These are phyloP conservation scores for Embidobia sp. DNA, from an alignment of 2,888 invertebrate genomes.

Conservation along the genomic window DNA sequence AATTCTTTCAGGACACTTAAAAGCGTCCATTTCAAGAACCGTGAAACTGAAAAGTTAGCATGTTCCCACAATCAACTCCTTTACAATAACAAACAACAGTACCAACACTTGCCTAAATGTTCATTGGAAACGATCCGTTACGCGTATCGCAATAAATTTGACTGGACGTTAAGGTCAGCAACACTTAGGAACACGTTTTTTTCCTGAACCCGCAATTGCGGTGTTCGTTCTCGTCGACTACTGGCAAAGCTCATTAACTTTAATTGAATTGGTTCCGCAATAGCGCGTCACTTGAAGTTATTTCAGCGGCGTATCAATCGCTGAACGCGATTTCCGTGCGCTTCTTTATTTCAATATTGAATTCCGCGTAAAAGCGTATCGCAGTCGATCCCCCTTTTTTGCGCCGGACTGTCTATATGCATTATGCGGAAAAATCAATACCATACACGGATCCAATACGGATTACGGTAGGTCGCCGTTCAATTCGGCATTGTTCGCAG, in stretches of 20 bases:
- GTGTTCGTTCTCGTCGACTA: slow-evolving; percentile 13
- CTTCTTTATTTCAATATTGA: slow-evolving; percentile 53
- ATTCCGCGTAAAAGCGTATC: slow-evolving; percentile 51
- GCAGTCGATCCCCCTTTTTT: slow-evolving; percentile 53
- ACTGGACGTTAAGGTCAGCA: too few species aligned
- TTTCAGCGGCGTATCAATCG: slow-evolving; percentile 11
- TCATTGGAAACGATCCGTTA: too few species aligned
- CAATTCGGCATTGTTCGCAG: slow-evolving; percentile 61
- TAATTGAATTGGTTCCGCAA: slow-evolving; percentile 25
- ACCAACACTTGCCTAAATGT: too few species aligned
- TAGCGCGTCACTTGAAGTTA: slow-evolving; percentile 23
- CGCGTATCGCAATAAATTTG: slow-evolving; percentile 6
- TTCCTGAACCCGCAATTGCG: neutral
- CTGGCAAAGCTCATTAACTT: slow-evolving; percentile 9
- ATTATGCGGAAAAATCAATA: slow-evolving; percentile 63
- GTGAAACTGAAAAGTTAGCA: too few species aligned
- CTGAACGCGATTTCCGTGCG: slow-evolving; percentile 19
- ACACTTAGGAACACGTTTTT: slow-evolving; percentile 1
- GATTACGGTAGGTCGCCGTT: slow-evolving; percentile 64
- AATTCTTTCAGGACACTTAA: too few species aligned
- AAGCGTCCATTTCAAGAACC: too few species aligned
- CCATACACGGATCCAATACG: slow-evolving; percentile 60
- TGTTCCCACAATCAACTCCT: too few species aligned
- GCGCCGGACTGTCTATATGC: slow-evolving; percentile 43
- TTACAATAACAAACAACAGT: too few species aligned